These are phyloP conservation scores for Crocodylus rhombifer DNA, from an alignment of 2,797 vertebrate species.

Conservation along the genomic window DNA sequence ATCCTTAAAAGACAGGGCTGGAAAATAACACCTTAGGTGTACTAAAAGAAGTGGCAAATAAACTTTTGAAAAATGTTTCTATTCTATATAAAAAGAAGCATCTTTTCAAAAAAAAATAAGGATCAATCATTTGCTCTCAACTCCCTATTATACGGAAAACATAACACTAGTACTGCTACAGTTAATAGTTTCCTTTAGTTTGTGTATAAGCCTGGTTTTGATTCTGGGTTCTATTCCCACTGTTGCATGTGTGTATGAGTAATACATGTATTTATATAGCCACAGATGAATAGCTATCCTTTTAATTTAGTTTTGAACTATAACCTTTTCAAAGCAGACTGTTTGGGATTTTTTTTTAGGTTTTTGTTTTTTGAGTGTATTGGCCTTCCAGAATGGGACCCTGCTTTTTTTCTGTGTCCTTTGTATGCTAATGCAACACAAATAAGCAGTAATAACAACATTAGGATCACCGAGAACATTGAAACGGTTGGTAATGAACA, in stretches of 20 bases:
- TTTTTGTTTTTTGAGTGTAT: background rate
- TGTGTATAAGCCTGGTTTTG: background rate
- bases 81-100: background rate
- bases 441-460: background rate
- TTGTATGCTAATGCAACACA: background rate
- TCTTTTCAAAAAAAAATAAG: background rate
- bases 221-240: background rate
- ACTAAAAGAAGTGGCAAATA: background rate
- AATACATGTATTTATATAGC: background rate
- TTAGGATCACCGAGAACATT: background rate
- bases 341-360: background rate
- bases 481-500: background rate
- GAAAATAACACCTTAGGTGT: background rate
- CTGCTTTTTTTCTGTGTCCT: background rate
- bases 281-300: background rate
- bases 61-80: background rate
- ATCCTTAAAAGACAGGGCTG: background rate
- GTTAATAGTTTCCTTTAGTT: background rate
- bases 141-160: background rate
- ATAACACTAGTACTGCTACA: background rate
- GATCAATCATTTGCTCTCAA: background rate
- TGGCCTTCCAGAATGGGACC: background rate
- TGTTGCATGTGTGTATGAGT: background rate
- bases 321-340: background rate
- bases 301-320: accelerated